phyloP scores from a whole-genome alignment of 2,113 vertebrate species.

The Macroglossus sobrinus region DNA sequence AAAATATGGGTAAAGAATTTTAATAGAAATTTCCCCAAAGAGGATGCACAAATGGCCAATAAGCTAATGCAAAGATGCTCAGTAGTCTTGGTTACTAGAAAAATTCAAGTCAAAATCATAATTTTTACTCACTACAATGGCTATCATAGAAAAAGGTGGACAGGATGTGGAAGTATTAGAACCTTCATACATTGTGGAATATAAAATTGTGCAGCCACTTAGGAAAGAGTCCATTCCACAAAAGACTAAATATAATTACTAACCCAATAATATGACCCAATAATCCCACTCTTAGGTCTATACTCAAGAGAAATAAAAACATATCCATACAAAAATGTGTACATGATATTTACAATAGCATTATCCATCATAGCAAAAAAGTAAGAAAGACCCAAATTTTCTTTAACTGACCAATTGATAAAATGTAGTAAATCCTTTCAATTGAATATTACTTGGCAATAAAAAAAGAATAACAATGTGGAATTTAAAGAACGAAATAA shows the following conservation, averaged over 20 bases:
- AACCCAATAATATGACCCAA: not conserved
- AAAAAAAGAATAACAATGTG: too few relatives aligned
- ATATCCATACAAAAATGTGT: not conserved
- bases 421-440: not conserved
- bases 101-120: not conserved
- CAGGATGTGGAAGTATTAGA: not conserved
- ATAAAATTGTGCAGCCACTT: not conserved
- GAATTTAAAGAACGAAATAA: too few relatives aligned
- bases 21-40: not conserved
- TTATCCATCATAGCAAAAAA: not conserved
- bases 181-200: not conserved
- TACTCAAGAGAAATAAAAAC: not conserved
- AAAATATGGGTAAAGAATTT: not conserved
- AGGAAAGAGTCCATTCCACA: not conserved
- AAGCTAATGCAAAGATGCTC: not conserved
- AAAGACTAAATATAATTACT: not conserved
- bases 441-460: not conserved
- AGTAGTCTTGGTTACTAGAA: not conserved
- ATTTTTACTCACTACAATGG: not conserved
- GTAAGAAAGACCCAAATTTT: not conserved
- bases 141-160: not conserved
- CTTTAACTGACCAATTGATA: not conserved
- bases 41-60: not conserved
- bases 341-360: not conserved
- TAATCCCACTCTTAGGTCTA: not conserved